Evolutionary conservation across 2,797 vertebrate genomes (phyloP), one percentile per base, ranked within the genome.

Genomic region (Carapus acus): DNA sequence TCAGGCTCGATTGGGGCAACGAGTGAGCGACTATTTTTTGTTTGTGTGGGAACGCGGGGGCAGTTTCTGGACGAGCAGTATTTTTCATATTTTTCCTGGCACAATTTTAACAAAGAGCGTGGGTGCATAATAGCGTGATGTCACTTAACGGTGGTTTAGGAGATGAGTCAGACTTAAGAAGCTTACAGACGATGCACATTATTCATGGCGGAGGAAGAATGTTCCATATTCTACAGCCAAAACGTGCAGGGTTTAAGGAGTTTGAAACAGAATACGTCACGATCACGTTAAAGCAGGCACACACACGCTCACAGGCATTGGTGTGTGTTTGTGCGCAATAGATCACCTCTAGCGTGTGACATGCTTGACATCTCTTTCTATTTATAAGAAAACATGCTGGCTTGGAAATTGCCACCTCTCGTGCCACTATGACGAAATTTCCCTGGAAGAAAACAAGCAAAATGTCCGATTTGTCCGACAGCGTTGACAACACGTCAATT

Each of bases 1-100:
- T 99, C 51, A 91, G 96, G 50, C 89, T 99, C 52, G 96, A 99
- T 87, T 99, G 96, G 96, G 96, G 96, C 74, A 99, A 99, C 65
- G 95, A 99, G 96, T 99, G 87, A 98, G 96, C 96, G 80, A 20
- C 50, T 43, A n/a, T n/a, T n/a, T n/a, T n/a, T n/a, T n/a, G n/a
- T 34, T 43, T 11, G 8, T 15, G 18, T 38, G 13, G n/a, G n/a
- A n/a, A n/a, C n/a, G n/a, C n/a, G n/a, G 3, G 12, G 9, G 13
- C 36, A 43, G 22, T 55, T 43, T 57, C 57, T 65, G 54, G 60
- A 50, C 31, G 46, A 46, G 43, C 31, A 29, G 43, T 57, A 45
- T 62, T 58, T n/a, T n/a, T n/a, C n/a, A n/a, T n/a, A n/a, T n/a
- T n/a, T n/a, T 54, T 39, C 52, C 21, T 34, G 23, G 39, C 19